Evolutionary conservation across 1,140 invertebrate species (phyloP).

Genomic region (Pseudomyrmex dendroicus): DNA sequence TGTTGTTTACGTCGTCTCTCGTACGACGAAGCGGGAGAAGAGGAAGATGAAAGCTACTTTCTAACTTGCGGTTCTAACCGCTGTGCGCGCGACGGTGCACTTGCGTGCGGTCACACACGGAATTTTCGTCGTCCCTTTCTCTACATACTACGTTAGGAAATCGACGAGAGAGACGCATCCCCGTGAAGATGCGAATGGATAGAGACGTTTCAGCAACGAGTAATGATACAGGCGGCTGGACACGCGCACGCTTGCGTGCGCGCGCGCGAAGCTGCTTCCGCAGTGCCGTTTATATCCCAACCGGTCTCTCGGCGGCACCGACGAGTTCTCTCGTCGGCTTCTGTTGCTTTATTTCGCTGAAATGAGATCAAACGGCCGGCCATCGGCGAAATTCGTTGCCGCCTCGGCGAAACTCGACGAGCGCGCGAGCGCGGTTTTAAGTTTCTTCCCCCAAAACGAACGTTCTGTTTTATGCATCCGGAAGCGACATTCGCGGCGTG

Average conservation of each 20-base stretch:
- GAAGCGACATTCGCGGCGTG: slow-evolving; percentile 22
- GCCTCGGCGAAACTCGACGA: slow-evolving; percentile 42
- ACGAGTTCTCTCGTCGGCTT: slow-evolving; percentile 34
- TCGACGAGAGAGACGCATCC: slow-evolving; percentile 26
- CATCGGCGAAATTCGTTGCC: slow-evolving; percentile 72
- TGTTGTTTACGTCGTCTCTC: too few species aligned
- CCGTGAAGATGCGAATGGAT: slow-evolving; percentile 65
- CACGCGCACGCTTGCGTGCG: slow-evolving; percentile 69
- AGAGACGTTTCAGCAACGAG: slow-evolving; percentile 77
- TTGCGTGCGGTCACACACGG: neutral
- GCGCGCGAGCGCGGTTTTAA: slow-evolving; percentile 30
- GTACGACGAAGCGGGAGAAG: neutral
- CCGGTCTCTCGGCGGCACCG: slow-evolving; percentile 66
- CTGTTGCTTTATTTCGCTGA: slow-evolving; percentile 66
- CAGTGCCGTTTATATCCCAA: slow-evolving; percentile 72
- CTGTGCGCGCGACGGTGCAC: neutral
- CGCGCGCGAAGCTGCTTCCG: slow-evolving; percentile 71
- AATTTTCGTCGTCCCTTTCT: neutral
- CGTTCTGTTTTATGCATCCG: slow-evolving; percentile 45
- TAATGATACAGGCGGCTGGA: slow-evolving; percentile 77
- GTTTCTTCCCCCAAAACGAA: slow-evolving; percentile 45
- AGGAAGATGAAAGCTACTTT: neutral
- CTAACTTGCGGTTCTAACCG: too few species aligned
- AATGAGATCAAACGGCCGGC: slow-evolving; percentile 73
- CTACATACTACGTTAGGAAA: slow-evolving; percentile 36